A percentile compares a stretch with the other conserved stretches of the same genome.
These are phyloP conservation scores for Steinernema carpocapsae DNA, from an alignment of 2,888 invertebrate species.

Conservation along the genomic window DNA sequence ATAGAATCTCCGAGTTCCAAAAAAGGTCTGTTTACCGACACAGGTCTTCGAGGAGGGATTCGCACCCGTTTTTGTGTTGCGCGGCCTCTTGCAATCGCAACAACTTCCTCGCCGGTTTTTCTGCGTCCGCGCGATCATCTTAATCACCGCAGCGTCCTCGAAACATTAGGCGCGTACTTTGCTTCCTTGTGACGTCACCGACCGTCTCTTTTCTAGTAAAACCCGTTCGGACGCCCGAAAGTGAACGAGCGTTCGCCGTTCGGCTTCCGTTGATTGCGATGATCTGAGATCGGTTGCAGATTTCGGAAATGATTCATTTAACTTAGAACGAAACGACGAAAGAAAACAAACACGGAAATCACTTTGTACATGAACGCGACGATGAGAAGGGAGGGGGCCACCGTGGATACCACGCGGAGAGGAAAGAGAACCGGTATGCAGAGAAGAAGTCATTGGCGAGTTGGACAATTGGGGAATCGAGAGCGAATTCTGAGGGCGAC, in stretches of 20 bases:
- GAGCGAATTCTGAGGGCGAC: neutral
- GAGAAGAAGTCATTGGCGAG: conserved; percentile 19
- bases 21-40: neutral
- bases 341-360: neutral
- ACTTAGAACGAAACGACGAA: neutral
- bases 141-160: conserved; percentile 19
- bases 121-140: neutral
- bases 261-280: neutral
- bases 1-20: neutral
- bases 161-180: neutral
- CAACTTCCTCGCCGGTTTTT: neutral
- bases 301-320: conserved; percentile 21
- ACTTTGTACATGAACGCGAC: conserved; percentile 12
- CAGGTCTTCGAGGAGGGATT: neutral
- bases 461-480: conserved; percentile 30
- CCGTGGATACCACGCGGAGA: conserved; percentile 25
- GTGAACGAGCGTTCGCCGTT: neutral
- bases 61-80: neutral
- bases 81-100: neutral
- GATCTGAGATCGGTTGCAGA: neutral
- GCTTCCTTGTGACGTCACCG: conserved; percentile 10
- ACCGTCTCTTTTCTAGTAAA: conserved; percentile 3
- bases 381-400: neutral
- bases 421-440: conserved; percentile 20
- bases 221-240: conserved; percentile 3